Conservation (phyloP, 2,797 vertebrate genomes). For the Pangasius larnaudii region DNA sequence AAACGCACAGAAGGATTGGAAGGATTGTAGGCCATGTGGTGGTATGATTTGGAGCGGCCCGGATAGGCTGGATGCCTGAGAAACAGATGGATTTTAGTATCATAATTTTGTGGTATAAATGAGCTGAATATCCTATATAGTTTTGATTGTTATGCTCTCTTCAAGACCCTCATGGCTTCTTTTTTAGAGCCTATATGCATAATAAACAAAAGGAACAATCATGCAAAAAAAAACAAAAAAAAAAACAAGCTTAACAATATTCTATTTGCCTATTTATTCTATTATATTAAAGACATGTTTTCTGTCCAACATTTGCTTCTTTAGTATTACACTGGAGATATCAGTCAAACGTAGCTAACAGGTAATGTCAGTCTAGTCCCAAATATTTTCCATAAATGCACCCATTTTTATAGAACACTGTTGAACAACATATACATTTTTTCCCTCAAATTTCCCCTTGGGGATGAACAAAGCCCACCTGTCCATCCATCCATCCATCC, state of each 20-base stretch:
- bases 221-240: background rate
- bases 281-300: background rate
- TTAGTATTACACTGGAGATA: background rate
- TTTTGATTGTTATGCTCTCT: background rate
- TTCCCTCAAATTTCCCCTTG: background rate
- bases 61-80: conserved; percentile 74
- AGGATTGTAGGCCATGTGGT: conserved; percentile 70
- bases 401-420: background rate
- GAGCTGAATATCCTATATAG: background rate
- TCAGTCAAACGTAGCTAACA: background rate
- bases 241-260: background rate
- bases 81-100: conserved; percentile 3
- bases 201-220: background rate
- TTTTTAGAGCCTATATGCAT: background rate
- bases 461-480: background rate
- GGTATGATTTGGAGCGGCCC: conserved; percentile 76
- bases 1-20: conserved; percentile 65
- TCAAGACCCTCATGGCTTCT: background rate
- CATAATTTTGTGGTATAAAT: background rate
- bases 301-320: background rate
- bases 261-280: background rate
- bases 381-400: background rate
- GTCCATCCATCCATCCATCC: background rate
- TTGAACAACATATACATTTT: background rate
- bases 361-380: background rate